A percentile compares a stretch with the other conserved stretches of the same genome.
phyloP scores from a whole-genome alignment of 1,140 invertebrate genomes.

The Pseudomyrmex concolor region DNA sequence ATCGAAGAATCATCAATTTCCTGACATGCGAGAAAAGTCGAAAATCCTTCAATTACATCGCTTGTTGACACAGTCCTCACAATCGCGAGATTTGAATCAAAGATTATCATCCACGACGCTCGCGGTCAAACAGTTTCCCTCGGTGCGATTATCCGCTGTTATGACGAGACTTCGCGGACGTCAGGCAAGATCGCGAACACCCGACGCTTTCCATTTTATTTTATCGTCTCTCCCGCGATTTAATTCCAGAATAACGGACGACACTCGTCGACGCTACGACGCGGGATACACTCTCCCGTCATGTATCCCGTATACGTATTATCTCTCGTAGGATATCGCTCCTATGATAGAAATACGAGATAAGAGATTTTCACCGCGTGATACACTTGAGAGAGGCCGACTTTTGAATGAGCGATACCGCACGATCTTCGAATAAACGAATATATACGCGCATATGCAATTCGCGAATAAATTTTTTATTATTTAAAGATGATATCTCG shows the following conservation, averaged over 20 bases:
- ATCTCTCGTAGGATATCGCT: constrained; percentile 16
- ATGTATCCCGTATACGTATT: neutral
- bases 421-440: neutral
- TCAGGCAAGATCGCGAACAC: constrained; percentile 43
- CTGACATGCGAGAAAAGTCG: neutral
- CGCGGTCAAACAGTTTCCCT: constrained; percentile 17
- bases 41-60: neutral
- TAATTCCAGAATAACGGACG: constrained; percentile 44
- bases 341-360: neutral
- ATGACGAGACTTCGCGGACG: constrained; percentile 18
- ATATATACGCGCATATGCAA: neutral
- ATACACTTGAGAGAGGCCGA: constrained; percentile 5
- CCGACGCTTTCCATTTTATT: constrained; percentile 57
- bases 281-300: too few relatives aligned
- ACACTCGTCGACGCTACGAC: constrained; percentile 33
- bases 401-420: too few relatives aligned
- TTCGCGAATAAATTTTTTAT: neutral
- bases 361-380: neutral
- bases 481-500: constrained; percentile 8
- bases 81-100: constrained; percentile 1
- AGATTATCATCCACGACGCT: constrained; percentile 21
- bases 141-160: constrained; percentile 30
- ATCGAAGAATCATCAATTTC: constrained; percentile 14
- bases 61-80: neutral
- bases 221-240: constrained; percentile 49